Percentiles rank a stretch among this genome's conserved stretches.
Evolutionary conservation across 2,113 vertebrate species (phyloP).

Genomic region (Azemiops feae): DNA sequence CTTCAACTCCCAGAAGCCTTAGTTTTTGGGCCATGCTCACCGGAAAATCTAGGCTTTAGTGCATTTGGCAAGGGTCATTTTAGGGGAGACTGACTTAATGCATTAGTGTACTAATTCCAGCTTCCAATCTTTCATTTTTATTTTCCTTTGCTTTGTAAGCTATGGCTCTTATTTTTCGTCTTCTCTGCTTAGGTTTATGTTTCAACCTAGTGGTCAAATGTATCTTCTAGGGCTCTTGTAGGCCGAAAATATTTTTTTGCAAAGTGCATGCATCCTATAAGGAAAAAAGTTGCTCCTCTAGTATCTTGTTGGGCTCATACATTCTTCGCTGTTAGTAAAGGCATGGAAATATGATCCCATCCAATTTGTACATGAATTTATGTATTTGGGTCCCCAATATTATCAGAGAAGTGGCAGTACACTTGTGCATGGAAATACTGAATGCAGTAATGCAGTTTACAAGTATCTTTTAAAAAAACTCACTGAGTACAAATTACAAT

Average conservation of each 20-base stretch:
- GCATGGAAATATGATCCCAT: background rate
- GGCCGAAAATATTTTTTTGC: background rate
- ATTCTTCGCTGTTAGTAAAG: background rate
- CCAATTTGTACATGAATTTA: too few species aligned
- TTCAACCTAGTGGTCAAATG: background rate
- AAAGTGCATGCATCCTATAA: background rate
- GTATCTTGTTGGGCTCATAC: background rate
- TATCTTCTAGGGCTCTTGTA: too few species aligned
- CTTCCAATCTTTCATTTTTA: background rate
- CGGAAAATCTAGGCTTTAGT: background rate
- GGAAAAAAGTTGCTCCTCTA: background rate
- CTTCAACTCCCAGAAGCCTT: background rate
- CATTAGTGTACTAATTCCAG: conserved; percentile 42
- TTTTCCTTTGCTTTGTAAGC: background rate
- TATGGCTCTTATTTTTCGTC: background rate
- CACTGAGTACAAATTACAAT: too few species aligned
- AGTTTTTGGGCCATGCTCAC: background rate
- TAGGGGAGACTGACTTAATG: background rate
- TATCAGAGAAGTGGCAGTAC: too few species aligned
- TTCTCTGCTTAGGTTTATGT: background rate
- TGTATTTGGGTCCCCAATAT: too few species aligned
- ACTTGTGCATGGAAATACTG: too few species aligned
- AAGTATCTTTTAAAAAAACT: too few species aligned
- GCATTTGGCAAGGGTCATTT: background rate
- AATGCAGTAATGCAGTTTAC: too few species aligned